Conservation (phyloP, 1,140 invertebrate genomes). For the Ostrea denselamellosa region DNA sequence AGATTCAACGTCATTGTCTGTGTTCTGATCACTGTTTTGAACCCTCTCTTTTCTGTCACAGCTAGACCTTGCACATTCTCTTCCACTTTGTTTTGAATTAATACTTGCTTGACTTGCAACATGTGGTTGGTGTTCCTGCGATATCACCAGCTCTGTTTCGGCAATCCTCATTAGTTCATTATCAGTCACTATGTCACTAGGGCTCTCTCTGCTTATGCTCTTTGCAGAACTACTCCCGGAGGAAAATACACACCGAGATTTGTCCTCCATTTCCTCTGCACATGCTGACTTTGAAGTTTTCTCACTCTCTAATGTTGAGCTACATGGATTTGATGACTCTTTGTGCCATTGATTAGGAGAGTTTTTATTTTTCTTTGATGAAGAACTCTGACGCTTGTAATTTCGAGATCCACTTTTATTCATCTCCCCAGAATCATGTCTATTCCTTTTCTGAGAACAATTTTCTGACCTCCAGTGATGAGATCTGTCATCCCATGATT, state of each 20-base stretch:
- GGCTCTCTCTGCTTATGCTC: not conserved
- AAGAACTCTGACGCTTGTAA: slow-evolving; percentile 5
- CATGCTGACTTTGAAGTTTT: not conserved
- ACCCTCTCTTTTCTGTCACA: not conserved
- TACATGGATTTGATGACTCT: not conserved
- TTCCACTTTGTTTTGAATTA: not conserved
- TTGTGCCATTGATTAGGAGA: not conserved
- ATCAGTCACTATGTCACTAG: not conserved
- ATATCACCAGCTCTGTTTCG: not conserved
- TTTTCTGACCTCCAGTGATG: not conserved
- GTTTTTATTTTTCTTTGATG: not conserved
- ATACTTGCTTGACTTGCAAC: not conserved
- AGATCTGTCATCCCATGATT: not conserved
- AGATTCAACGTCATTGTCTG: not conserved
- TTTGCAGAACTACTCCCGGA: not conserved
- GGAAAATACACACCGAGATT: not conserved
- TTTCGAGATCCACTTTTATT: not conserved
- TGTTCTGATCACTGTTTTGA: not conserved
- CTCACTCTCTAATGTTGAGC: not conserved
- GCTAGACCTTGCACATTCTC: not conserved
- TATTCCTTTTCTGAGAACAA: not conserved
- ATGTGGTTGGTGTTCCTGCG: not conserved
- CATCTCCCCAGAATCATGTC: not conserved
- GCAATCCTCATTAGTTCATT: not conserved
- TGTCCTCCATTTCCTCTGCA: not conserved